Evolutionary conservation across 2,888 invertebrate genomes (phyloP).

Genomic region (Drosophila ustulata): DNA sequence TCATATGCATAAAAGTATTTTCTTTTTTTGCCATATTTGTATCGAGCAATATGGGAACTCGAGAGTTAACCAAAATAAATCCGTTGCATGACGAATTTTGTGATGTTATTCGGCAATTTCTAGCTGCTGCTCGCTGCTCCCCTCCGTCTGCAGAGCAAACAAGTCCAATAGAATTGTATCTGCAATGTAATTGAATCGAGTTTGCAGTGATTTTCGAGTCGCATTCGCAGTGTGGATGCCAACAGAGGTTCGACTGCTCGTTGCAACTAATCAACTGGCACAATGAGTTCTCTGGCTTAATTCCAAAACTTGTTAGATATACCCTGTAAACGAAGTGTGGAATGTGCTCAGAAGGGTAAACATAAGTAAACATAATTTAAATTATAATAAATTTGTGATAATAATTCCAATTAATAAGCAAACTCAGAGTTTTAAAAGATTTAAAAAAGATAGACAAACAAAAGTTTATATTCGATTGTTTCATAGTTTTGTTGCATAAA

Average conservation of each 20-base stretch:
- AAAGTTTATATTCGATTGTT: no score
- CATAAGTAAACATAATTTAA: no score
- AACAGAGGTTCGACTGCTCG: not conserved
- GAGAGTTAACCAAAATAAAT: slow-evolving; percentile 46
- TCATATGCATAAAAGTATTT: not conserved
- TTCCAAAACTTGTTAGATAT: not conserved
- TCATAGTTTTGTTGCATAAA: no score
- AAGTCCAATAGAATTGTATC: not conserved
- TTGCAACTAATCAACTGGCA: slow-evolving; percentile 12
- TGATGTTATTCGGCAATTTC: slow-evolving; percentile 21
- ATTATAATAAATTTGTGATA: no score
- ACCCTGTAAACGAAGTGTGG: not conserved
- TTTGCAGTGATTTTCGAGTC: slow-evolving; percentile 8
- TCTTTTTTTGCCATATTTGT: slow-evolving; percentile 4
- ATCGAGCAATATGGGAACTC: slow-evolving; percentile 33
- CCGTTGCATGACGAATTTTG: slow-evolving; percentile 62
- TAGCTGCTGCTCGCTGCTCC: not conserved
- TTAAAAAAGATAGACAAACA: no score
- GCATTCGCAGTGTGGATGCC: not conserved
- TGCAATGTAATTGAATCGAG: slow-evolving; percentile 11
- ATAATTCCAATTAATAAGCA: no score
- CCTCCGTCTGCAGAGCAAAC: not conserved
- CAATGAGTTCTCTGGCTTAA: slow-evolving; percentile 2
- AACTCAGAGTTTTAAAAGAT: no score
- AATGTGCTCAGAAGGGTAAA: not conserved